Percentiles rank a stretch among this genome's conserved stretches.
phyloP scores from a whole-genome alignment of 2,797 vertebrate species.

The Eremophila alpestris region DNA sequence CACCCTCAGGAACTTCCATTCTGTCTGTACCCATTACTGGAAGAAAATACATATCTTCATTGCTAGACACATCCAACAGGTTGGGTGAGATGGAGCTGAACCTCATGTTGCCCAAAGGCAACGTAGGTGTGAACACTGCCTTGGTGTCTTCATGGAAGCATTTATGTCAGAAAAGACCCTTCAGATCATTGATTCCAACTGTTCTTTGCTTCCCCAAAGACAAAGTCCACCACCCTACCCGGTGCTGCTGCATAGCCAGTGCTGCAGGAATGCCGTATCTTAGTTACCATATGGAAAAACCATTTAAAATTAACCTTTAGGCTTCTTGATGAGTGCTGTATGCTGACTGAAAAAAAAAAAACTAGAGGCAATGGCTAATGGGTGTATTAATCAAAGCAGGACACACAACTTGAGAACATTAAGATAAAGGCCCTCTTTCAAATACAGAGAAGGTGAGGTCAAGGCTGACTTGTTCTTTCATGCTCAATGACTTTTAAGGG shows the following conservation, averaged over 20 bases:
- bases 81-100: background rate
- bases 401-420: conserved; percentile 6
- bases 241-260: background rate
- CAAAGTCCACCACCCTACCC: background rate
- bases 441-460: background rate
- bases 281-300: background rate
- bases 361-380: background rate
- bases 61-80: background rate
- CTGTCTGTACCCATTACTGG: background rate
- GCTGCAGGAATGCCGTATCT: background rate
- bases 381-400: conserved; percentile 18
- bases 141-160: background rate
- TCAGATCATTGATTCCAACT: background rate
- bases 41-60: background rate
- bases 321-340: background rate
- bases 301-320: background rate
- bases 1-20: background rate
- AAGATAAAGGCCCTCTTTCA: conserved; percentile 18
- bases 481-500: background rate
- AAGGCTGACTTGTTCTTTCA: background rate
- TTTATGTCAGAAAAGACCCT: background rate
- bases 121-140: background rate
- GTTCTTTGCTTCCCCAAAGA: background rate
- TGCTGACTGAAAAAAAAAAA: background rate
- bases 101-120: accelerated